Evolutionary conservation across 2,797 vertebrate genomes (phyloP), one percentile per base, ranked within the genome.

Genomic region (Lepilemur septentrionalis): DNA sequence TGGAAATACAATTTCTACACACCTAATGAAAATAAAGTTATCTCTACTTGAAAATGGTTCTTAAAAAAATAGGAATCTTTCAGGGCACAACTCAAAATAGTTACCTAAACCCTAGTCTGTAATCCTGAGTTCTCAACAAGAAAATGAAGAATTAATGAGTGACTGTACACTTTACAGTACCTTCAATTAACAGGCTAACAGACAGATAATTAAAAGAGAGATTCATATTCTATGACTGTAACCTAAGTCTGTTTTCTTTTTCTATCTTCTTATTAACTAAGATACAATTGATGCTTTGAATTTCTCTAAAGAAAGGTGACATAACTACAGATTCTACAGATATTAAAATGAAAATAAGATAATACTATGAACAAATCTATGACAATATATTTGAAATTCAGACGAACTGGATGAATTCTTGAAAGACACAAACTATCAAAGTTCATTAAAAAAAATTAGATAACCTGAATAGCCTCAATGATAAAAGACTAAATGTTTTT

Each of bases 1-100:
- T 35, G 48, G 41, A 94, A 95, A 94, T 67, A 73, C 4, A 88
- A 79, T 94, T 90, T 95, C 50, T 48, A 79, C 0, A 94, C 80
- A 79, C 4, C n/a, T 75, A 82, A 93, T 65, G 55, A 96, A 96
- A 90, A 97, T 61, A 84, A 67, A 89, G 22, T 94, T 91, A 80
- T 89, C 72, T 70, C n/a, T 91, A 81, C 32, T 88, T 93, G 59
- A 84, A 91, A 95, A 25, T 88, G 35, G 9, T 92, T 89, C 65
- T 92, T 85, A 93, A 94, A 52, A 78, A 14, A 89, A 61, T 69
- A 93, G 78, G 5, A 94, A 84, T 94, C 59, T 97, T 94, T 93
- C 28, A 92, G 20, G 48, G 18, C 3, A 86, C 5, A 93, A 35
- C 43, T 89, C 89, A 94, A 96, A 91, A 87, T 61, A 79, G 48